Conservation (phyloP, 2,113 vertebrate species). For the Sylvia atricapilla region DNA sequence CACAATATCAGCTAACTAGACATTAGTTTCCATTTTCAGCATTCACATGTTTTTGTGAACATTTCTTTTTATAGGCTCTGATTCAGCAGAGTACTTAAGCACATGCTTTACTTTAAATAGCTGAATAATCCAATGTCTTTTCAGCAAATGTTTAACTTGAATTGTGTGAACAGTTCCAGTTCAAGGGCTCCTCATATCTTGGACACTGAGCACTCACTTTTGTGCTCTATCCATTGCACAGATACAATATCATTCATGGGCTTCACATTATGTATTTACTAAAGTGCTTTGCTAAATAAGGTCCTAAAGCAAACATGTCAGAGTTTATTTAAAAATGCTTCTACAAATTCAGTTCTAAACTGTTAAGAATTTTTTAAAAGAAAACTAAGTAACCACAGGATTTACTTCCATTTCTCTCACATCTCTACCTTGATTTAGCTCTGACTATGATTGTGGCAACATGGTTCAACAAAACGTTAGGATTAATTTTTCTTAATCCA, state of each 20-base stretch:
- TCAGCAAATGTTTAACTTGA: constrained; percentile 37
- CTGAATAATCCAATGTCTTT: constrained; percentile 41
- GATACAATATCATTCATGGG: neutral
- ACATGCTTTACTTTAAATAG: constrained; percentile 39
- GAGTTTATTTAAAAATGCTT: neutral
- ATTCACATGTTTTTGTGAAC: constrained; percentile 1
- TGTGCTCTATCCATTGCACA: neutral
- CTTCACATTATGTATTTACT: neutral
- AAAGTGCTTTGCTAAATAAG: constrained; percentile 33
- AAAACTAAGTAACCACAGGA: neutral
- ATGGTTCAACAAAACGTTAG: neutral
- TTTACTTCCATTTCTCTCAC: neutral
- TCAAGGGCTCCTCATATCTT: neutral
- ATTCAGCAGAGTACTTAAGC: constrained; percentile 32
- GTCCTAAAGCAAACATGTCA: constrained; percentile 34
- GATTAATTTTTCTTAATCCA: neutral
- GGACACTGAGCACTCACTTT: neutral
- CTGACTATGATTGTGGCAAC: neutral
- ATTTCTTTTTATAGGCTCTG: constrained; percentile 40
- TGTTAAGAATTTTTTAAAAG: neutral
- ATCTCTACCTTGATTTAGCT: neutral
- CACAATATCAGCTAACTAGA: neutral
- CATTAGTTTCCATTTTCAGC: constrained; percentile 18
- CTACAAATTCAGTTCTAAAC: neutral
- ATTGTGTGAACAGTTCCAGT: constrained; percentile 40